phyloP scores from a whole-genome alignment of 2,888 invertebrate genomes.

The Allolobophora icterica region DNA sequence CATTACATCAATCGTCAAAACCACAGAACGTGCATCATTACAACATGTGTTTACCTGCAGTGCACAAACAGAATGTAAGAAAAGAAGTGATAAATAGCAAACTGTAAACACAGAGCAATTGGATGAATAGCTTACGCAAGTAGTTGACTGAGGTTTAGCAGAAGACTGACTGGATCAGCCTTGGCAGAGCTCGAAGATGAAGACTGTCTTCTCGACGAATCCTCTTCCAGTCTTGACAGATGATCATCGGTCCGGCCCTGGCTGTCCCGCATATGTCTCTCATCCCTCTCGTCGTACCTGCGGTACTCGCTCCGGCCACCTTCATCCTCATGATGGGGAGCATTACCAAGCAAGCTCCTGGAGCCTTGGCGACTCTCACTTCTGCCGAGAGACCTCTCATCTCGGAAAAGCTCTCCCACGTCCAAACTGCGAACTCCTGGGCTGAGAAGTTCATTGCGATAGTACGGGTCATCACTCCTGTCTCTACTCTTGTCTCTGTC shows the following conservation, averaged over 20 bases:
- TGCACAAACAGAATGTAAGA: neutral
- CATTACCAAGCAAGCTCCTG: neutral
- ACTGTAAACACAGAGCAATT: neutral
- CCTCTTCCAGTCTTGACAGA: neutral
- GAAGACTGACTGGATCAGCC: conserved; percentile 30
- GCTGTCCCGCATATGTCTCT: neutral
- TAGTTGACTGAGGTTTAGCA: conserved; percentile 34
- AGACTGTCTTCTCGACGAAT: conserved; percentile 25
- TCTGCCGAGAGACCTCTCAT: neutral
- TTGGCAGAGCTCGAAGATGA: conserved; percentile 15
- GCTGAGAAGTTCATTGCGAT: neutral
- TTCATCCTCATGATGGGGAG: neutral
- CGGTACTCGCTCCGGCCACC: neutral
- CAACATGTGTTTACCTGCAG: neutral
- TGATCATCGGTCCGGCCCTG: neutral
- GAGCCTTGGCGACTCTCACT: neutral
- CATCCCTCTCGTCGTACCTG: neutral
- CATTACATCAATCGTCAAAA: neutral
- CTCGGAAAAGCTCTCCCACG: conserved; percentile 14
- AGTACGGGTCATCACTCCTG: neutral
- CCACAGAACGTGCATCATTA: neutral
- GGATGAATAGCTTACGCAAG: conserved; percentile 18
- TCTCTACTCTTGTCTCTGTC: neutral
- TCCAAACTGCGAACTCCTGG: neutral
- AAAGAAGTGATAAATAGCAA: neutral